Percentiles rank a stretch among this genome's conserved stretches.
These are phyloP conservation scores for Lacerta agilis DNA, from an alignment of 2,797 vertebrate species.

Conservation along the genomic window DNA sequence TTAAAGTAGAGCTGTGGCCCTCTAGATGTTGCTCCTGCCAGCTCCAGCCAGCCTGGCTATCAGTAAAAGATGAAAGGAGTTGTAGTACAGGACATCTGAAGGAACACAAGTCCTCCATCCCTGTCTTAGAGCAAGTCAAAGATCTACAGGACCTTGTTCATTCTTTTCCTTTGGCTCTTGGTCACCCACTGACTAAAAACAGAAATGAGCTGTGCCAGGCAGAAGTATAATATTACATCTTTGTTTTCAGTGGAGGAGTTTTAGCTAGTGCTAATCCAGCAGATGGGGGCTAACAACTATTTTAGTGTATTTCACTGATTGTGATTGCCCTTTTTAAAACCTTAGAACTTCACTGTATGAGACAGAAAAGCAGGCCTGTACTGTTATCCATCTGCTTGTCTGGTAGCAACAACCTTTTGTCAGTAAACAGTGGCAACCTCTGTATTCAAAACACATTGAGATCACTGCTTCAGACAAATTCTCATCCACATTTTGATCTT, in stretches of 20 bases:
- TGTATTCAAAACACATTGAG: not conserved
- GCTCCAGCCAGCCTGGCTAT: too few species aligned
- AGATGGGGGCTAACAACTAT: not conserved
- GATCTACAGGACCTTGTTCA: not conserved
- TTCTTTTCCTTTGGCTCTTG: not conserved
- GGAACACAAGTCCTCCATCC: not conserved
- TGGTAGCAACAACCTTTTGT: not conserved
- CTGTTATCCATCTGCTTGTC: not conserved
- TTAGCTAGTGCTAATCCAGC: not conserved
- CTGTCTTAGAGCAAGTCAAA: not conserved
- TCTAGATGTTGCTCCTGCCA: too few species aligned
- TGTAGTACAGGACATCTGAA: too few species aligned
- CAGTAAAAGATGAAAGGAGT: too few species aligned
- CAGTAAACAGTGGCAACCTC: not conserved
- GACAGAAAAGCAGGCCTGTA: not conserved
- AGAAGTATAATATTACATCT: not conserved
- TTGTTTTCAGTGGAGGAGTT: not conserved
- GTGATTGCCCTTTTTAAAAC: not conserved
- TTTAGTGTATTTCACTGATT: not conserved
- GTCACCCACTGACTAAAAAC: not conserved
- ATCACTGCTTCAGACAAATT: not conserved
- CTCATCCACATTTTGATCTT: constrained; percentile 1
- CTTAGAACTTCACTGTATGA: not conserved
- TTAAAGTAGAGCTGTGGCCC: too few species aligned
- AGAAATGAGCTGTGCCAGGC: not conserved